phyloP scores from a whole-genome alignment of 1,140 invertebrate genomes.

The Drosophila serrata region DNA sequence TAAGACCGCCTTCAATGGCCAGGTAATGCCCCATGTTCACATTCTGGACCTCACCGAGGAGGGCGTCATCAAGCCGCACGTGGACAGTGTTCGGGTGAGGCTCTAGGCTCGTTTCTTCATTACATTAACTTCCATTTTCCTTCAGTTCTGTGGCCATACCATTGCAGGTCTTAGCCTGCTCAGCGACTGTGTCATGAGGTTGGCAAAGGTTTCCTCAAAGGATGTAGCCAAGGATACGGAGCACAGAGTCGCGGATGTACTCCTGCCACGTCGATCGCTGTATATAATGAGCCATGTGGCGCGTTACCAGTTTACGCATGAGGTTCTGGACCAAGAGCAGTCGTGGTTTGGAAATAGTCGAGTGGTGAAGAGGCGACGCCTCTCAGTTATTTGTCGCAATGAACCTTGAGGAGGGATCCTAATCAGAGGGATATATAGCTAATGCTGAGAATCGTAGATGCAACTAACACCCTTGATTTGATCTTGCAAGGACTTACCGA shows the following conservation, averaged over 20 bases:
- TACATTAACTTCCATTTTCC: no score
- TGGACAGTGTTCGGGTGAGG: conserved; percentile 95
- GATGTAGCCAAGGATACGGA: background rate
- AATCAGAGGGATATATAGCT: background rate
- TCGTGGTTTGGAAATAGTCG: conserved; percentile 90
- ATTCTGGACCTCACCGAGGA: conserved; percentile 95
- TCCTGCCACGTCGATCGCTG: conserved; percentile 92
- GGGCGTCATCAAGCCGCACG: conserved; percentile 97
- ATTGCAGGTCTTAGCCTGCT: conserved; percentile 97
- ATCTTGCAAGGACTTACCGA: no score
- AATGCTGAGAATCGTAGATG: no score
- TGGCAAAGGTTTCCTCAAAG: conserved; percentile 89
- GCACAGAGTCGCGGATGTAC: conserved; percentile 87
- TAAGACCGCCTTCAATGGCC: conserved; percentile 89
- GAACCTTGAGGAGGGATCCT: conserved; percentile 86
- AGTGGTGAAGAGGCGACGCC: conserved; percentile 90
- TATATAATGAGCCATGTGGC: conserved; percentile 96
- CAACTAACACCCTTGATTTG: no score
- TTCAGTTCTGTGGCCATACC: conserved; percentile 97
- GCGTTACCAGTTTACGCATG: conserved; percentile 97
- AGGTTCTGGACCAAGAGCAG: conserved; percentile 91
- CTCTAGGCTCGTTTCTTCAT: background rate
- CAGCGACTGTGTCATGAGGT: conserved; percentile 95
- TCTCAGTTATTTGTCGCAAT: conserved; percentile 97
- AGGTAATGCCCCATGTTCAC: conserved; percentile 92